Evolutionary conservation across 2,888 invertebrate species (phyloP).

Genomic region (Drosophila prolongata): DNA sequence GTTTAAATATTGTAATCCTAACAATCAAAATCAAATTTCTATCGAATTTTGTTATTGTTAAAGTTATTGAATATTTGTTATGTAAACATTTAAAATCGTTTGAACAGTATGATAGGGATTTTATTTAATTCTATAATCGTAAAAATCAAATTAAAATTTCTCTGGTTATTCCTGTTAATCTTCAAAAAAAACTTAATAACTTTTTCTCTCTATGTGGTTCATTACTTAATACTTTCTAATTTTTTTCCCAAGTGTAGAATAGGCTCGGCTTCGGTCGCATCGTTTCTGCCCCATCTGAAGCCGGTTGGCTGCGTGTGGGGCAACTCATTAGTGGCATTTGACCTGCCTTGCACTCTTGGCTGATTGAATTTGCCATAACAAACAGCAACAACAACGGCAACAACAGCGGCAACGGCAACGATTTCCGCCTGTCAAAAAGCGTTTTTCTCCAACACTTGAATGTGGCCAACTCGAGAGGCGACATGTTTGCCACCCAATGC

Average conservation of each 20-base stretch:
- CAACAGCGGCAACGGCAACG: slow-evolving; percentile 21
- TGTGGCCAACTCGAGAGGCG: slow-evolving; percentile 48
- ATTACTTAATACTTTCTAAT: not conserved
- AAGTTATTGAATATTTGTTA: too few relatives aligned
- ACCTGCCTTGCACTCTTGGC: slow-evolving; percentile 73
- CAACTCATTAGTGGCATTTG: slow-evolving; percentile 82
- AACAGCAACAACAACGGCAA: slow-evolving; percentile 25
- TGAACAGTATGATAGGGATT: too few relatives aligned
- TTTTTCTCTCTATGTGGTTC: not conserved
- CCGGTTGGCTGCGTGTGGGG: slow-evolving; percentile 69
- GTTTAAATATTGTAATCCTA: too few relatives aligned
- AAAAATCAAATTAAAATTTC: too few relatives aligned
- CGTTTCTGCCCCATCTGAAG: slow-evolving; percentile 41
- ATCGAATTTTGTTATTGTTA: too few relatives aligned
- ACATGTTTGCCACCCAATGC: slow-evolving; percentile 40
- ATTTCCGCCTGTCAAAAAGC: slow-evolving; percentile 70
- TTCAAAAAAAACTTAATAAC: too few relatives aligned
- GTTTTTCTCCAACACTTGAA: slow-evolving; percentile 58
- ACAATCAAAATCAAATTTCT: too few relatives aligned
- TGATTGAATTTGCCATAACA: slow-evolving; percentile 73
- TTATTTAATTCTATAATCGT: too few relatives aligned
- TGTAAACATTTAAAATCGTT: too few relatives aligned
- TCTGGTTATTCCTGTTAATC: too few relatives aligned
- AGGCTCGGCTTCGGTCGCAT: slow-evolving; percentile 34
- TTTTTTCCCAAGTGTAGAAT: slow-evolving; percentile 8